Conservation (phyloP, 2,888 invertebrate species). For the Heliconius aoede region DNA sequence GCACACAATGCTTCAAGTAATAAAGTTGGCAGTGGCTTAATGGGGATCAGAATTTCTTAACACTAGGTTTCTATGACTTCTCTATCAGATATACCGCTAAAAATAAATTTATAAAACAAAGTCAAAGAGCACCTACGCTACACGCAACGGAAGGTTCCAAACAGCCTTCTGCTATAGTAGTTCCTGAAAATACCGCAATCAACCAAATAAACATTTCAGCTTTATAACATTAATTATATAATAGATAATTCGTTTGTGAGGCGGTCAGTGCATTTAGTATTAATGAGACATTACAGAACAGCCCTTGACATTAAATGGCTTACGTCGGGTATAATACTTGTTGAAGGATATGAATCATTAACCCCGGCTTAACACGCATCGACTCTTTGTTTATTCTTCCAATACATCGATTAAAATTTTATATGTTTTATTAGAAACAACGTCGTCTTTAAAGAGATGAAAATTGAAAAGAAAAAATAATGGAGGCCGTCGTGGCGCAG, state of each 20-base stretch:
- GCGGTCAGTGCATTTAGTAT: not conserved
- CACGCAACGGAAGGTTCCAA: too few species aligned
- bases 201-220: not conserved
- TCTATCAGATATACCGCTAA: too few species aligned
- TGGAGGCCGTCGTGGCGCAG: too few species aligned
- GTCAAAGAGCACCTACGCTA: too few species aligned
- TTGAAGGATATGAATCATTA: constrained; percentile 19
- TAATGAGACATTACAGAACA: constrained; percentile 2
- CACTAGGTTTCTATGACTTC: too few species aligned
- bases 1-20: too few species aligned
- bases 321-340: not conserved
- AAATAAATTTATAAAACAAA: too few species aligned
- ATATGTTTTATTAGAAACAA: too few species aligned
- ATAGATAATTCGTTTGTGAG: not conserved
- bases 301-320: constrained; percentile 20
- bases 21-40: too few species aligned
- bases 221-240: not conserved
- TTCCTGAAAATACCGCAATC: not conserved
- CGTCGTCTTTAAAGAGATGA: too few species aligned
- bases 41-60: too few species aligned
- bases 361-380: not conserved
- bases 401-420: not conserved
- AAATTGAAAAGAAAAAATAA: too few species aligned
- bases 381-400: not conserved
- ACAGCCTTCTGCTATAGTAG: not conserved